These are phyloP conservation scores for Octonoba sinensis DNA, from an alignment of 2,888 invertebrate species.

Conservation along the genomic window DNA sequence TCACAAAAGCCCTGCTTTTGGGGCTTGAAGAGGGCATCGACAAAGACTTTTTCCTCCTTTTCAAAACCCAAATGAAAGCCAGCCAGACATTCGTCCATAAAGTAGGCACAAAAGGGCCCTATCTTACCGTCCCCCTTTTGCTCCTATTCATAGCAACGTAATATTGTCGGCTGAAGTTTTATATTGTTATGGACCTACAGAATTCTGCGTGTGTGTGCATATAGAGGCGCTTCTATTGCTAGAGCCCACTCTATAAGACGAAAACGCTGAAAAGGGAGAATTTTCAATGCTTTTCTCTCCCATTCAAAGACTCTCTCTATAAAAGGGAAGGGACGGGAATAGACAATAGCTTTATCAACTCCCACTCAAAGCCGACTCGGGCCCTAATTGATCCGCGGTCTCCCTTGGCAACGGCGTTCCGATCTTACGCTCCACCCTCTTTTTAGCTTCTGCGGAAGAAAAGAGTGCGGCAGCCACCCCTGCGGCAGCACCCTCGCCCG, in stretches of 20 bases:
- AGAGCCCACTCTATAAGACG: slow-evolving; percentile 41
- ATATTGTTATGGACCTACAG: slow-evolving; percentile 55
- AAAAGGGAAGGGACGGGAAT: slow-evolving; percentile 39
- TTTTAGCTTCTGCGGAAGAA: slow-evolving; percentile 46
- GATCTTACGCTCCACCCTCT: slow-evolving; percentile 54
- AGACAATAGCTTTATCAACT: slow-evolving; percentile 62
- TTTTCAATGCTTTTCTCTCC: slow-evolving; percentile 48
- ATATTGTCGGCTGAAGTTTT: slow-evolving; percentile 55
- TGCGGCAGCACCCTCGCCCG: neutral
- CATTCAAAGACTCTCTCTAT: slow-evolving; percentile 38
- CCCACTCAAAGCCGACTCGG: slow-evolving; percentile 53
- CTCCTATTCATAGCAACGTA: slow-evolving; percentile 43
- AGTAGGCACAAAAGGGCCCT: slow-evolving; percentile 50
- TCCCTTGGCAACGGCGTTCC: slow-evolving; percentile 58
- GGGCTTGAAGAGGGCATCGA: slow-evolving; percentile 56
- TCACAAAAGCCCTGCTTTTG: slow-evolving; percentile 38
- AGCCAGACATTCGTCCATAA: slow-evolving; percentile 56
- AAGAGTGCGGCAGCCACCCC: slow-evolving; percentile 11
- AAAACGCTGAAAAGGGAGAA: slow-evolving; percentile 52
- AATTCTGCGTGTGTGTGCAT: slow-evolving; percentile 34
- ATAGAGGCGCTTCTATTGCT: slow-evolving; percentile 28
- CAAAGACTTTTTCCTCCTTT: slow-evolving; percentile 61
- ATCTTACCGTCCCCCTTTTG: slow-evolving; percentile 36
- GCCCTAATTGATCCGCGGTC: slow-evolving; percentile 60
- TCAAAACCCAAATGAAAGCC: slow-evolving; percentile 58